A percentile compares a stretch with the other conserved stretches of the same genome.
These are phyloP conservation scores for Myiothlypis chrysogaster DNA, from an alignment of 2,797 vertebrate species.

Conservation along the genomic window DNA sequence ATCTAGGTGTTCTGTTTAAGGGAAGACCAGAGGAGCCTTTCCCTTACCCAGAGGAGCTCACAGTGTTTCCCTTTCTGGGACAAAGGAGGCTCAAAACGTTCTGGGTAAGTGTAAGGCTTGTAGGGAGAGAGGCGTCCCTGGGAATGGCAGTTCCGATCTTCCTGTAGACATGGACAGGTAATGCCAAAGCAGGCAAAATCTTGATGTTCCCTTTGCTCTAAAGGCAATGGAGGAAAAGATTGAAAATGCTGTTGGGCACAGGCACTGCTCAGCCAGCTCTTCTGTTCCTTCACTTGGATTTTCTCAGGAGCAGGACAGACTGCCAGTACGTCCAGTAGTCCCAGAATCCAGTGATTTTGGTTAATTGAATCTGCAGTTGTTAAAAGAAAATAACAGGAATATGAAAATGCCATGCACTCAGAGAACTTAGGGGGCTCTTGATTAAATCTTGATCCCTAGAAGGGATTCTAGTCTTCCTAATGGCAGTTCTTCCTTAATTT, in stretches of 20 bases:
- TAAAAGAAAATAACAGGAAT: neutral
- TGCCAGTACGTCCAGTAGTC: neutral
- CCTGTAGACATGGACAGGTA: neutral
- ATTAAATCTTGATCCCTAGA: neutral
- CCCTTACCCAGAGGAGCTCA: constrained; percentile 90
- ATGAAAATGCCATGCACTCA: neutral
- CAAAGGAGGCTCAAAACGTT: constrained; percentile 84
- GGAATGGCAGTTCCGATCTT: neutral
- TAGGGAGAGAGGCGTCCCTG: constrained; percentile 77
- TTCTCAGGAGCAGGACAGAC: neutral
- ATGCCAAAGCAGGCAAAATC: constrained; percentile 2
- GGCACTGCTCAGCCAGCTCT: neutral
- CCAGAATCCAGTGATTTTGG: neutral
- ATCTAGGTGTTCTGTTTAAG: constrained; percentile 81
- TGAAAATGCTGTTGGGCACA: neutral
- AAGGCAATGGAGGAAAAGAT: accelerated
- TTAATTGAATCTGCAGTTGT: neutral
- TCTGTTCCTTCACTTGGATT: neutral
- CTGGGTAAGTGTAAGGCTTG: constrained; percentile 86
- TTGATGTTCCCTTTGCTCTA: neutral
- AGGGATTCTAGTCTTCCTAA: neutral
- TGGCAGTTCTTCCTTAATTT: neutral
- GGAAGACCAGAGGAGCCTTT: constrained; percentile 89
- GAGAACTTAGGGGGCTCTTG: neutral
- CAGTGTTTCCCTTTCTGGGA: constrained; percentile 90